Evolutionary conservation across 2,797 vertebrate species (phyloP).

Genomic region (Nannoperca obscura): DNA sequence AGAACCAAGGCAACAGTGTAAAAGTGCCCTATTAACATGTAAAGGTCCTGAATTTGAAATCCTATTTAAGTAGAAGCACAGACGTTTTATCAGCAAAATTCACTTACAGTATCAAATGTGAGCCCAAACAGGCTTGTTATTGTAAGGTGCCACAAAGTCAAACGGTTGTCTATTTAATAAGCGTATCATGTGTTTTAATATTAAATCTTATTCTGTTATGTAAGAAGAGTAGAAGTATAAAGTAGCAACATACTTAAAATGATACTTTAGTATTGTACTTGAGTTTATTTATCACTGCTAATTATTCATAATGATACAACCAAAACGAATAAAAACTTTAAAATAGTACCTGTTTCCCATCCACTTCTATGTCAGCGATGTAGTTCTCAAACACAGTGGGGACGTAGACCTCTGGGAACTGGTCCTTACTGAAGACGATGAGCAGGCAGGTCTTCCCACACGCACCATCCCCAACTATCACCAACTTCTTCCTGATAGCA

Average conservation of each 20-base stretch:
- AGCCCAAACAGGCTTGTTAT: not conserved
- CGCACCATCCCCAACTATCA: slow-evolving; percentile 97
- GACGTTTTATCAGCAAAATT: not conserved
- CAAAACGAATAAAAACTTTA: not conserved
- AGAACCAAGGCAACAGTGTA: not conserved
- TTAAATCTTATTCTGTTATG: too few relatives aligned
- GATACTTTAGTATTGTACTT: too few relatives aligned
- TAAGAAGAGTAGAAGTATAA: not conserved
- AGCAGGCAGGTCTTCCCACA: slow-evolving; percentile 98
- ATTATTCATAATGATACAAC: not conserved
- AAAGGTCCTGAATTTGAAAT: not conserved
- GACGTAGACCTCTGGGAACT: slow-evolving; percentile 98
- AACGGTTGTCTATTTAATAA: not conserved
- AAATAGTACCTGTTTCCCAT: slow-evolving; percentile 92
- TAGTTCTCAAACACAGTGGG: slow-evolving; percentile 99
- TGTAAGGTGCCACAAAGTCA: not conserved
- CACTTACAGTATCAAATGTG: not conserved
- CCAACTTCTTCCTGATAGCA: slow-evolving; percentile 97
- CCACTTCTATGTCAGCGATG: slow-evolving; percentile 98
- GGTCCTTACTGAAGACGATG: slow-evolving; percentile 98
- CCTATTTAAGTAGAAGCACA: not conserved
- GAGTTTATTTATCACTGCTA: not conserved
- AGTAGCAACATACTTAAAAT: not conserved
- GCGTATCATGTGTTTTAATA: not conserved
- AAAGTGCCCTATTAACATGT: not conserved